Conservation (phyloP, 2,888 invertebrate species). For the Pandemis corylana region DNA sequence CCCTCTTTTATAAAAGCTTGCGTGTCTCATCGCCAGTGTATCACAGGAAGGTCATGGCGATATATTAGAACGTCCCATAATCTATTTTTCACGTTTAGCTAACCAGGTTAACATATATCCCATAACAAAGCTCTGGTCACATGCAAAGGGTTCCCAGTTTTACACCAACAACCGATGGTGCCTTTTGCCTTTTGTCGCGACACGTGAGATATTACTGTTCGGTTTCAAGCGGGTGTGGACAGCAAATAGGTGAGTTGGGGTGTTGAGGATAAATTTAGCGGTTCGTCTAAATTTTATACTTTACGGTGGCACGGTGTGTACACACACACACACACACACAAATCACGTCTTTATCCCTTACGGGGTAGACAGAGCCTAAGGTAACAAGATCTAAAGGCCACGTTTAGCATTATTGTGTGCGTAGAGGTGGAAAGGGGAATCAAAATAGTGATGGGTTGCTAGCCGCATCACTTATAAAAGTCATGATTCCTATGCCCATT, state of each 20-base stretch:
- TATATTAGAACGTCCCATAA: conserved; percentile 28
- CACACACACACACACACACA: too few species aligned
- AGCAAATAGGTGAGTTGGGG: conserved; percentile 12
- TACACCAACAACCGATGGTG: neutral
- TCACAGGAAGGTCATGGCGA: conserved; percentile 16
- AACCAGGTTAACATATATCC: neutral
- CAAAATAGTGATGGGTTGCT: too few species aligned
- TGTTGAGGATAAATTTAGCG: neutral
- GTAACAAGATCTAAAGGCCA: too few species aligned
- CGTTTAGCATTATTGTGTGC: too few species aligned
- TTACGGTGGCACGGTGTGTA: neutral
- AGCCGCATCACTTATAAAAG: too few species aligned
- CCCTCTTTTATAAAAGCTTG: too few species aligned
- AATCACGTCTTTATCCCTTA: too few species aligned
- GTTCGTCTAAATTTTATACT: conserved; percentile 20
- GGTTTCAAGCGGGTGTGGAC: neutral
- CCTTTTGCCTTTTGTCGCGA: neutral
- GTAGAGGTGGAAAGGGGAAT: too few species aligned
- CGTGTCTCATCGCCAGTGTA: neutral
- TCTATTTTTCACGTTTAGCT: conserved; percentile 22
- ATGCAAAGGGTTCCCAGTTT: neutral
- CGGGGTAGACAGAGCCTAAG: too few species aligned
- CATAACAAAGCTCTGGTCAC: neutral
- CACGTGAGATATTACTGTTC: neutral
- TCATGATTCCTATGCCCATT: too few species aligned